phyloP scores from a whole-genome alignment of 1,140 invertebrate genomes.

The Metopolophium dirhodum region DNA sequence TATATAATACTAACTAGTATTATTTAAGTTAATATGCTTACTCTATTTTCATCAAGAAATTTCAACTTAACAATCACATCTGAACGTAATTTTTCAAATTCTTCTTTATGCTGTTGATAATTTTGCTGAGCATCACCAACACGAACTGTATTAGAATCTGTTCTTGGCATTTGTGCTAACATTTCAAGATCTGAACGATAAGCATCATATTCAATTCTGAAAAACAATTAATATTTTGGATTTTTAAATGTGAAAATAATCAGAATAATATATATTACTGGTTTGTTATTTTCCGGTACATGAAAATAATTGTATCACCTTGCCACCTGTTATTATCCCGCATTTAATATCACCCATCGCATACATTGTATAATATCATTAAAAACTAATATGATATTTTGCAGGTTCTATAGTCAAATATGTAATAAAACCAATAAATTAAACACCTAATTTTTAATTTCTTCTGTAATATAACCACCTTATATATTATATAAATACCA shows the following conservation, averaged over 20 bases:
- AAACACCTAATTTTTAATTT: neutral
- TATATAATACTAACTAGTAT: neutral
- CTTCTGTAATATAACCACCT: neutral
- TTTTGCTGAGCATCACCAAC: conserved; percentile 81
- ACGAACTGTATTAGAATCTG: conserved; percentile 67
- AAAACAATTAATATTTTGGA: conserved; percentile 57
- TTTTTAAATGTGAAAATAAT: neutral
- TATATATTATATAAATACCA: neutral
- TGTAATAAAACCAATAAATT: neutral
- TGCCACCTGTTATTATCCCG: neutral
- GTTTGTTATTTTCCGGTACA: neutral
- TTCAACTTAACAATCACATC: conserved; percentile 96
- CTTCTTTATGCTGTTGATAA: conserved; percentile 84
- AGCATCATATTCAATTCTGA: conserved; percentile 94
- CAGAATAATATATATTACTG: neutral
- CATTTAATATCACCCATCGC: neutral
- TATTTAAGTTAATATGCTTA: conserved; percentile 64
- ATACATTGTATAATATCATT: neutral
- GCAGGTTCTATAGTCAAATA: too few species aligned
- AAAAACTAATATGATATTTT: neutral
- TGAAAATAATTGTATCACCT: neutral
- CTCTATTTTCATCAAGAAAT: conserved; percentile 95
- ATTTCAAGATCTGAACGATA: conserved; percentile 91
- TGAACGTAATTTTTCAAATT: conserved; percentile 88
- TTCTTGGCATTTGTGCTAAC: conserved; percentile 70